Evolutionary conservation across 2,113 vertebrate genomes (phyloP), one percentile per base, ranked within the genome.

Genomic region (Sander lucioperca): DNA sequence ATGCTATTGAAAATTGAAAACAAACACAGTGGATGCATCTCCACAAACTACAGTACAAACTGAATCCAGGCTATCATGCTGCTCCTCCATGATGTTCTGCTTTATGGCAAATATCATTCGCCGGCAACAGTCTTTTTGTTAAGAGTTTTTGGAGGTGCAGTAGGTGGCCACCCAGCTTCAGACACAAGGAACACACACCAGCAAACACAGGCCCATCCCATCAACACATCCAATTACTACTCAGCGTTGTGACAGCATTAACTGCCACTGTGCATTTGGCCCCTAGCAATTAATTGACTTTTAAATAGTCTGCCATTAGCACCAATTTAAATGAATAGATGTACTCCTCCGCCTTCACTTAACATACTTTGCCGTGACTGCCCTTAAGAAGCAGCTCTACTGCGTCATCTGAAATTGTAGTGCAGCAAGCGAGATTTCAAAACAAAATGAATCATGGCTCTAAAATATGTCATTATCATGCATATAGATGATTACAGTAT

Each of bases 271-370:
- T 85, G 91, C 86, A 83, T 84, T 90, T 89, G 91, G 88, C 93
- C 92, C 81, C 76, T 70, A 66, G 90, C 87, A 90, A 92, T 90
- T 89, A 92, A 93, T 88, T 91, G 86, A 89, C 90, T 91, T 89
- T 91, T 92, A 93, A 93, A 93, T 90, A 88, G 93, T 86, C 85
- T 84, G 75, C 85, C 89, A 93, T 93, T 93, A 93, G 83, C 86
- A 89, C 86, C 92, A 91, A 87, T 93, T 92, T 91, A 89, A 92
- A 91, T 80, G 80, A 93, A 90, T 76, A 79, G 90, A 90, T 81
- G 88, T 86, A 77, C 85, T 91, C 79, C 89, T 90, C 78, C 47
- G 78, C 80, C 74, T 82, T 87, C 73, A 48, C 77, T 85, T 56
- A 64, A 47, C 80, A 80, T 72, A 67, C 43, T 68, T 85, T 78